Evolutionary conservation across 2,797 vertebrate species (phyloP).

Genomic region (Neosilurus hyrtlii): DNA sequence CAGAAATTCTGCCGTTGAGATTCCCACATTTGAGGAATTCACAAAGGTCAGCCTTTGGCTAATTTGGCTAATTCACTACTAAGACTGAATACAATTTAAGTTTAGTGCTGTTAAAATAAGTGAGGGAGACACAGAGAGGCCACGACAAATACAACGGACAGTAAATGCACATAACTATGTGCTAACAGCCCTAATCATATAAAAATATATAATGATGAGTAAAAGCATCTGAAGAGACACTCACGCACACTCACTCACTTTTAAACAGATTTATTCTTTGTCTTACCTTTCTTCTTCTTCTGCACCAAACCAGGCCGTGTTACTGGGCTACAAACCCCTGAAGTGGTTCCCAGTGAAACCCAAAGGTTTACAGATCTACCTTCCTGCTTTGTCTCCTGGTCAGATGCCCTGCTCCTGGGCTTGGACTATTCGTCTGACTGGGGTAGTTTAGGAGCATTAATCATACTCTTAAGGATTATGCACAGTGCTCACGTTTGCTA

Average conservation of each 20-base stretch:
- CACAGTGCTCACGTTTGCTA: background rate
- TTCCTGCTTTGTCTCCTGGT: conserved; percentile 72
- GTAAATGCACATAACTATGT: background rate
- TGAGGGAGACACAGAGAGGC: background rate
- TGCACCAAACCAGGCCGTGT: conserved; percentile 72
- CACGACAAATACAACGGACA: background rate
- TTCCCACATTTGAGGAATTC: too few relatives aligned
- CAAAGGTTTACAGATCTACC: conserved; percentile 73
- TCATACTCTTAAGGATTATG: background rate
- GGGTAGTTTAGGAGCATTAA: conserved; percentile 60
- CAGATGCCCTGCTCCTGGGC: conserved; percentile 84
- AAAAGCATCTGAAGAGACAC: background rate
- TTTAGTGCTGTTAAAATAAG: background rate
- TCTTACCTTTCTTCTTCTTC: background rate
- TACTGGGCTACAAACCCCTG: conserved; percentile 79
- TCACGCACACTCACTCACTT: background rate
- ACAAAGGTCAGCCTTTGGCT: too few relatives aligned
- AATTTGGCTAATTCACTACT: background rate
- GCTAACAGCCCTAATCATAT: background rate
- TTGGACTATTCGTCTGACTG: conserved; percentile 82
- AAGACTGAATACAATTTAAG: background rate
- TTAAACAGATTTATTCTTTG: background rate
- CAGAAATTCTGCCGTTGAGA: too few relatives aligned
- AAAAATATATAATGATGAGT: background rate
- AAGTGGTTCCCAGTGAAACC: conserved; percentile 74